phyloP scores from a whole-genome alignment of 2,888 invertebrate genomes.

The Tipula helvola region DNA sequence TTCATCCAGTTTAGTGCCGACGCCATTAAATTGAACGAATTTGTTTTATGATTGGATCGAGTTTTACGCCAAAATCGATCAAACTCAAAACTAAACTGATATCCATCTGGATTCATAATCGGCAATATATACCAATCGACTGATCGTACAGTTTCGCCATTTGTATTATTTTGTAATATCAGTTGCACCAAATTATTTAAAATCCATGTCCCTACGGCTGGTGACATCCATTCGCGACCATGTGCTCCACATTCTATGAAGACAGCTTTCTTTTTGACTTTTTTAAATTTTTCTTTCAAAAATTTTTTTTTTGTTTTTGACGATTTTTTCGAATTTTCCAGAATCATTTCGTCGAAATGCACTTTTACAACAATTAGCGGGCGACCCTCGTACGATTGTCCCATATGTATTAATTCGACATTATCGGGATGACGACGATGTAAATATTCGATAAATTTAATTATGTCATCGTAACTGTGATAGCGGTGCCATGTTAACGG shows the following conservation, averaged over 20 bases:
- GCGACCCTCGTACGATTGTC: conserved; percentile 58
- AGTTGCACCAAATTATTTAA: conserved; percentile 31
- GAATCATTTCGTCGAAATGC: conserved; percentile 30
- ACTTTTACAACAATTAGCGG: conserved; percentile 60
- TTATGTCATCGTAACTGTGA: conserved; percentile 56
- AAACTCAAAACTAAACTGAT: conserved; percentile 57
- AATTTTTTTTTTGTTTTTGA: conserved; percentile 21
- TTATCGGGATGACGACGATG: conserved; percentile 50
- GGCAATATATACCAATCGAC: conserved; percentile 68
- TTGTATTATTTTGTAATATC: background rate
- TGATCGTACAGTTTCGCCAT: conserved; percentile 39
- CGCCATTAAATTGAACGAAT: background rate
- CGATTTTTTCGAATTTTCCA: conserved; percentile 20
- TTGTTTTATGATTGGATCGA: conserved; percentile 40
- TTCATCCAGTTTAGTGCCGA: background rate
- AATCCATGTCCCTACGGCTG: conserved; percentile 63
- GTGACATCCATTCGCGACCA: conserved; percentile 68
- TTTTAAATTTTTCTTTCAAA: conserved; percentile 28
- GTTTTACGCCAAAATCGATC: conserved; percentile 74
- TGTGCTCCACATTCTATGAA: conserved; percentile 73
- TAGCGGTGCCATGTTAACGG: conserved; percentile 57
- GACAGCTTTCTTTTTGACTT: conserved; percentile 53
- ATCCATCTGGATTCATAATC: conserved; percentile 65
- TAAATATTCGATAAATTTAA: conserved; percentile 54
- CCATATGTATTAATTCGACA: conserved; percentile 56